Conservation (phyloP, 2,888 invertebrate species). For the Aplocera efformata region DNA sequence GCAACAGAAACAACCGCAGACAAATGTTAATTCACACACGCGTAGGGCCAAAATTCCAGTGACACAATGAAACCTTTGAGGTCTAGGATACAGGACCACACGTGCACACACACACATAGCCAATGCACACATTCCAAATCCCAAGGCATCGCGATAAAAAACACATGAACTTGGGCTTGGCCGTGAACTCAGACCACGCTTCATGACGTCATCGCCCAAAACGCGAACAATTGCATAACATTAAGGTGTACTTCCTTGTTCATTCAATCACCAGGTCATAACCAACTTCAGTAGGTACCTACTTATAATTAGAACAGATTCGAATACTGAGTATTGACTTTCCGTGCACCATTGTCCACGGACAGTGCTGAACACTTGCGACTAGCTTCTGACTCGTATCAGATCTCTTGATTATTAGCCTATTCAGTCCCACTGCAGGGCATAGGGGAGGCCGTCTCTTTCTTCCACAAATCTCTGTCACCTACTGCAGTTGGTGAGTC, state of each 20-base stretch:
- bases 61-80: neutral
- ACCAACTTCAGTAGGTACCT: neutral
- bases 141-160: conserved; percentile 33
- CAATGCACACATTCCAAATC: conserved; percentile 28
- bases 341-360: too few relatives aligned
- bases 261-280: conserved; percentile 21
- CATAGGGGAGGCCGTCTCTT: too few relatives aligned
- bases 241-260: conserved; percentile 42
- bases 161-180: conserved; percentile 58
- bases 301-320: neutral
- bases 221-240: conserved; percentile 70
- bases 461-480: too few relatives aligned
- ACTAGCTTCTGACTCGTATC: too few relatives aligned
- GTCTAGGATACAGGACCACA: neutral
- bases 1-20: too few relatives aligned
- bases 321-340: too few relatives aligned
- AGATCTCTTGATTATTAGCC: too few relatives aligned
- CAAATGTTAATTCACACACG: too few relatives aligned
- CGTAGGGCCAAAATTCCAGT: too few relatives aligned
- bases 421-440: too few relatives aligned
- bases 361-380: too few relatives aligned
- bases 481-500: too few relatives aligned
- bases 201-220: conserved; percentile 60
- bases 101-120: conserved; percentile 25
- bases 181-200: conserved; percentile 55